Base-by-base conservation (phyloP, 2,113 vertebrate genomes). In the Rhinopithecus roxellana region DNA sequence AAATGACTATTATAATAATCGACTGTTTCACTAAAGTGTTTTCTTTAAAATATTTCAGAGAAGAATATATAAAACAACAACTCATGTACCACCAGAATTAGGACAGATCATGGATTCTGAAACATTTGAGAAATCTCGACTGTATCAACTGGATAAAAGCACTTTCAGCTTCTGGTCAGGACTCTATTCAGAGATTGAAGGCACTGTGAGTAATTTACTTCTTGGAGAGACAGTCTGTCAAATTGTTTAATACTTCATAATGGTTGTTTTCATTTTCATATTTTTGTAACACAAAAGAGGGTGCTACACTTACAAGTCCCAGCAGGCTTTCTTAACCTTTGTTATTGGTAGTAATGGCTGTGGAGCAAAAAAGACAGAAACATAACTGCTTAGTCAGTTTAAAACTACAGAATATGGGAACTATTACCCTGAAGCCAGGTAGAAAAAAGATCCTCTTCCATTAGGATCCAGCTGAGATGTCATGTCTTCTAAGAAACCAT, bases 151-250 rank as follows among this genome's bases (percentile, higher is more conserved):
- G 98, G 99, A 99, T 98, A 99, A 99, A 99, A 99, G 99, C 96
- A 99, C 99, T 97, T 99, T 99, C 98, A 99, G 99, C 97, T 99
- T 99, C 98, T 99, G 99, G 99, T 99, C 99, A 79, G 99, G 99
- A 95, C 99, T 99, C 16, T 99, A 99, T 93, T 99, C 99, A 7
- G 99, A 99, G 98, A 98, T 98, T 14, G 99, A 99, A 98, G 99
- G 99, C 97, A 99, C 99, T 95, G 99, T 99, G 98, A 99, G 99
- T 98, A 98, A 88, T 69, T 80, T 87, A 61, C 27, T 82, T 93
- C 35, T 89, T 86, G 67, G 69, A 77, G 25, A 97, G 27, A 94
- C 6, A 75, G 0, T 80, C 45, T 93, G 1, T 96, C 45, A n/a
- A 38, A 80, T 93, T 89, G 38, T 92, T 93, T 74, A 87, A 84